Percentiles rank a stretch among this genome's conserved stretches.
Evolutionary conservation across 2,888 invertebrate genomes (phyloP).

Genomic region (Alviniconcha strummeri): DNA sequence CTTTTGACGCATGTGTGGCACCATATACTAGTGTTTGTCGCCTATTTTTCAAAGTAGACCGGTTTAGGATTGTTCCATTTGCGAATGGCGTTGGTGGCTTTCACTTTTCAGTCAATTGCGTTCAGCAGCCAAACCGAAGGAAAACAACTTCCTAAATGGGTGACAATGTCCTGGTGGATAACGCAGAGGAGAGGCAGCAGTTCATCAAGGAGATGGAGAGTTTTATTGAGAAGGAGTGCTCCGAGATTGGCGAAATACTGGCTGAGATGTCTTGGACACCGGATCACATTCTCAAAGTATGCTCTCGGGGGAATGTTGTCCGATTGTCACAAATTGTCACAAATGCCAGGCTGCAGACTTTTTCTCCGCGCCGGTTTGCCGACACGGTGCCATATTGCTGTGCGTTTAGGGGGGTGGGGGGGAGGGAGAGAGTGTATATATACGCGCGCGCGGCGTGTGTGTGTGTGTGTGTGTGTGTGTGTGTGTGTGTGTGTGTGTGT

Average conservation of each 20-base stretch:
- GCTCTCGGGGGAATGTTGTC: background rate
- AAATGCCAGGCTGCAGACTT: background rate
- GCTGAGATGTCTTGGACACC: slow-evolving; percentile 28
- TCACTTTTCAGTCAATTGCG: too few species aligned
- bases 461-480: background rate
- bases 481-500: background rate
- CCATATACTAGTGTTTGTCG: too few species aligned
- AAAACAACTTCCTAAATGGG: background rate
- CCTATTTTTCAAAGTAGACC: too few species aligned
- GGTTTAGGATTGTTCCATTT: too few species aligned
- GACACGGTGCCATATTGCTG: background rate
- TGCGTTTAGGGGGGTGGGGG: too few species aligned
- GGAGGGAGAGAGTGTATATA: too few species aligned
- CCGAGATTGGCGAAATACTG: slow-evolving; percentile 21
- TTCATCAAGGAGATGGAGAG: slow-evolving; percentile 14
- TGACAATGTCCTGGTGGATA: background rate
- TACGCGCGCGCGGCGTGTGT: background rate
- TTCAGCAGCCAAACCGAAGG: too few species aligned
- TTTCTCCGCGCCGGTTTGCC: background rate
- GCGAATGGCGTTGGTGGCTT: too few species aligned
- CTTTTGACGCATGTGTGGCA: too few species aligned
- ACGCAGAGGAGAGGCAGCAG: background rate
- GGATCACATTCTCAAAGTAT: slow-evolving; percentile 26
- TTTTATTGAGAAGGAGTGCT: slow-evolving; percentile 27
- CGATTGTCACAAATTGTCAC: background rate